Base-by-base conservation (phyloP, 2,888 invertebrate genomes). In the Morpho deidamia region DNA sequence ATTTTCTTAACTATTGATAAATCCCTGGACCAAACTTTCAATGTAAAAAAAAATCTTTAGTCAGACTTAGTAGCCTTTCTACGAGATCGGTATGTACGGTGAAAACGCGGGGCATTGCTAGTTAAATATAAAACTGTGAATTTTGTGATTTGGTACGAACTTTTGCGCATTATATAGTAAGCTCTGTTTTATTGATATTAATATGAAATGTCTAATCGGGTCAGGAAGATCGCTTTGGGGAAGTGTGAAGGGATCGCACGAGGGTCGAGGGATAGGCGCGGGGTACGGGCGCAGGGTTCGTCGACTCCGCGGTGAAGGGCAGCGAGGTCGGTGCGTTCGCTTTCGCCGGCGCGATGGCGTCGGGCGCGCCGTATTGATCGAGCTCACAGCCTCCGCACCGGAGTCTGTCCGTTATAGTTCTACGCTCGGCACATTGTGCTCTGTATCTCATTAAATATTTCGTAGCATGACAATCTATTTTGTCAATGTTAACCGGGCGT, bases 241-340 rank as follows among this genome's bases (percentile, higher is more conserved):
- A 76, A 76, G 68, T 70, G 67, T 63, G 69, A 70, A 72, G 78
- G 77, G 74, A 68, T 77, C 71, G 62, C 60, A 61, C 58, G 68
- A 66, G 69, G 68, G 63, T 61, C 54, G 64, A 58, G 67, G 55
- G 60, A 11, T 67, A 68, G 62, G 65, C 63, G 62, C 53, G 68
- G 63, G 54, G 58, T 66, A 65, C 64, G 71, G 46, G 57, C 48
- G 12, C 59, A 72, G 76, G 78, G 87, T 86, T 87, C 87, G 83
- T 78, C 81, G 87, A 86, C 87, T 79, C 78, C 72, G 70, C 74
- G 75, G 80, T 83, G 88, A 86, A 86, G 87, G 86, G 83, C 86
- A 86, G 82, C 76, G 81, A 78, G 84, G 83, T 82, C 81, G 81
- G 72, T 72, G 80, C 84, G 83, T 83, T 83, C 84, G 82, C 83